These are phyloP conservation scores for Oceanodroma leucorhoa DNA, from an alignment of 2,797 vertebrate species.

Conservation along the genomic window DNA sequence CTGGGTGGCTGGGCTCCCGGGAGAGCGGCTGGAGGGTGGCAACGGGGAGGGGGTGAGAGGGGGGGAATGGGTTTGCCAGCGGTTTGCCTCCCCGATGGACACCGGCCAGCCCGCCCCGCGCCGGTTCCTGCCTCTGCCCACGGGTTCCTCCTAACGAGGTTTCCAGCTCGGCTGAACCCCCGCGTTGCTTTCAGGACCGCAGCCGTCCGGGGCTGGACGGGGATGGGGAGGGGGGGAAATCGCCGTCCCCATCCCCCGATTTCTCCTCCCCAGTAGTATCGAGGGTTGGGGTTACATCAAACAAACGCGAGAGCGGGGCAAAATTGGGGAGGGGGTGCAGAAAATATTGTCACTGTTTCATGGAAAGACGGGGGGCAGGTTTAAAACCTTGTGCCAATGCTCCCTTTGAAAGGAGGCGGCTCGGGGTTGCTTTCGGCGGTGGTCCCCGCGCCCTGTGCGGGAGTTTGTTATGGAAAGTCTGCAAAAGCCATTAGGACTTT, in stretches of 20 bases:
- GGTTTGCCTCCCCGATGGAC: background rate
- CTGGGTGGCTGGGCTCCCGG: background rate
- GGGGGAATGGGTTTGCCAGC: background rate
- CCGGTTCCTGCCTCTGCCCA: conserved; percentile 27
- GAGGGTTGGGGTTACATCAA: background rate
- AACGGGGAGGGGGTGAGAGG: background rate
- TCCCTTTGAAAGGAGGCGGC: background rate
- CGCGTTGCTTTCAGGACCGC: background rate
- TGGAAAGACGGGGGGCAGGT: background rate
- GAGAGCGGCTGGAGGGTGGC: background rate
- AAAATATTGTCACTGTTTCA: background rate
- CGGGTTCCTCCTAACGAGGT: conserved; percentile 39
- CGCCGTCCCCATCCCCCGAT: background rate
- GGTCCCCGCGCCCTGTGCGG: conserved; percentile 16
- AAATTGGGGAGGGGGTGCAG: background rate
- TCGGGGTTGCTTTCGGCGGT: background rate
- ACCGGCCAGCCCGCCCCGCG: background rate
- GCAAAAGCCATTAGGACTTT: conserved; percentile 90
- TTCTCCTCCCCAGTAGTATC: background rate
- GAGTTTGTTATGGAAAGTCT: conserved; percentile 71
- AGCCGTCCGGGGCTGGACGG: background rate
- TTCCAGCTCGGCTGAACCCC: conserved; percentile 32
- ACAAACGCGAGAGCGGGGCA: background rate
- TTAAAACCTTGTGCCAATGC: background rate
- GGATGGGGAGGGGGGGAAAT: too few relatives aligned